Conservation (phyloP, 2,888 invertebrate genomes). For the Atrina japonica region DNA sequence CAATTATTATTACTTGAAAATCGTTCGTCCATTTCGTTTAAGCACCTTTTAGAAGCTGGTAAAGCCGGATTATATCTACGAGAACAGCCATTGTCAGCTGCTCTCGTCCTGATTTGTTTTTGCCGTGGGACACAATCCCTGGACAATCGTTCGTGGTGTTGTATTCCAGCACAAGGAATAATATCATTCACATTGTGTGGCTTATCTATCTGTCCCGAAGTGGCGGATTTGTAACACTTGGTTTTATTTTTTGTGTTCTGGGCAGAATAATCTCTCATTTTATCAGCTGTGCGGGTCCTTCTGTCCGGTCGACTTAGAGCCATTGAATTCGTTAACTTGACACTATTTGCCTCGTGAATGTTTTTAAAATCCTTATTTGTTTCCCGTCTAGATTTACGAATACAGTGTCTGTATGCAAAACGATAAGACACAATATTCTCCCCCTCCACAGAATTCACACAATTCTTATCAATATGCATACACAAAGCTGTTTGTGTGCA, state of each 20-base stretch:
- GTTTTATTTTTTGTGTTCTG: constrained; percentile 31
- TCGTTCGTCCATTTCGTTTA: constrained; percentile 23
- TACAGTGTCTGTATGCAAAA: constrained; percentile 18
- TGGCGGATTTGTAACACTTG: constrained; percentile 34
- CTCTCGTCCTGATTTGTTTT: constrained; percentile 24
- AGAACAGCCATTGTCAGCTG: constrained; percentile 13
- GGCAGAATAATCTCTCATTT: constrained; percentile 37
- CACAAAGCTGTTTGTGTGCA: background rate
- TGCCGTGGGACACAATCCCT: constrained; percentile 26
- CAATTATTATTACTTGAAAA: constrained; percentile 23
- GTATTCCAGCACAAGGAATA: constrained; percentile 14
- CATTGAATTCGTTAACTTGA: constrained; percentile 13
- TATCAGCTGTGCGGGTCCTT: constrained; percentile 28
- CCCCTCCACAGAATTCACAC: constrained; percentile 2
- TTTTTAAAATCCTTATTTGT: constrained; percentile 10
- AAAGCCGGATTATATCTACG: constrained; percentile 34
- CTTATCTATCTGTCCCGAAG: constrained; percentile 21
- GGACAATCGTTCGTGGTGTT: constrained; percentile 13
- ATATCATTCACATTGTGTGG: constrained; percentile 16
- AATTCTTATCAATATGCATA: constrained; percentile 15
- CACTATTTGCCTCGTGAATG: constrained; percentile 25
- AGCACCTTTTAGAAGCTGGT: constrained; percentile 24
- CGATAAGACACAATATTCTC: constrained; percentile 22
- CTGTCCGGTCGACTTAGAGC: constrained; percentile 34
- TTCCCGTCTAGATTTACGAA: constrained; percentile 1